These are phyloP conservation scores for Caretta caretta DNA, from an alignment of 2,113 vertebrate species.

Conservation along the genomic window DNA sequence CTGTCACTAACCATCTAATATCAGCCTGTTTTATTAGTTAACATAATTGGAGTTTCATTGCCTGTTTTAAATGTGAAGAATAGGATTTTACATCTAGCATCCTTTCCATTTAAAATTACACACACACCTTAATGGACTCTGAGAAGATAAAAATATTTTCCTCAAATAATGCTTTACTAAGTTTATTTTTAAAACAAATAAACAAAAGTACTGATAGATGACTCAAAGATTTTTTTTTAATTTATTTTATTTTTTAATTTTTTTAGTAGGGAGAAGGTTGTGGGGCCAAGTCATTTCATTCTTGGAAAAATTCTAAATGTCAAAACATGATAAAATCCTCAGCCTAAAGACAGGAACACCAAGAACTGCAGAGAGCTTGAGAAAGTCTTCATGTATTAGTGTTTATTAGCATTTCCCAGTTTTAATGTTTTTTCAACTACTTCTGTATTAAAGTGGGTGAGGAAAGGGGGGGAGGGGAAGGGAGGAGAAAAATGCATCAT, in stretches of 20 bases:
- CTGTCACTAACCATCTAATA: constrained; percentile 49
- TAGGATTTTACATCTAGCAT: constrained; percentile 41
- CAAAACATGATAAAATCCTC: constrained; percentile 59
- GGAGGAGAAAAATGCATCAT: neutral
- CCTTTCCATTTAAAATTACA: constrained; percentile 10
- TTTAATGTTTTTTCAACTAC: constrained; percentile 60
- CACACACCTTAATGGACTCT: neutral
- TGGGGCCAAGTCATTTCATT: constrained; percentile 16
- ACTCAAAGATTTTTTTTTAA: neutral
- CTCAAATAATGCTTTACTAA: constrained; percentile 29
- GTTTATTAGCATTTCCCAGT: constrained; percentile 62
- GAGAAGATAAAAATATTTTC: neutral
- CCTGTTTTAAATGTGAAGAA: constrained; percentile 44
- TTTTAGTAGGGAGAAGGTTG: neutral
- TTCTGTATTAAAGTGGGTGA: constrained; percentile 29
- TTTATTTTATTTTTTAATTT: constrained; percentile 45
- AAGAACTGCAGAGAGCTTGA: constrained; percentile 62
- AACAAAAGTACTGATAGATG: constrained; percentile 31
- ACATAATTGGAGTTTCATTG: constrained; percentile 59
- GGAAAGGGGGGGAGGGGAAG: neutral
- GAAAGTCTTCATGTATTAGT: constrained; percentile 46
- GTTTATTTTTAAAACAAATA: constrained; percentile 1
- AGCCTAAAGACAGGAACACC: constrained; percentile 62
- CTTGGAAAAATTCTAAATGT: constrained; percentile 54
- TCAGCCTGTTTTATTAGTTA: constrained; percentile 65